These are phyloP conservation scores for Nephrotoma flavescens DNA, from an alignment of 2,888 invertebrate species.

Conservation along the genomic window DNA sequence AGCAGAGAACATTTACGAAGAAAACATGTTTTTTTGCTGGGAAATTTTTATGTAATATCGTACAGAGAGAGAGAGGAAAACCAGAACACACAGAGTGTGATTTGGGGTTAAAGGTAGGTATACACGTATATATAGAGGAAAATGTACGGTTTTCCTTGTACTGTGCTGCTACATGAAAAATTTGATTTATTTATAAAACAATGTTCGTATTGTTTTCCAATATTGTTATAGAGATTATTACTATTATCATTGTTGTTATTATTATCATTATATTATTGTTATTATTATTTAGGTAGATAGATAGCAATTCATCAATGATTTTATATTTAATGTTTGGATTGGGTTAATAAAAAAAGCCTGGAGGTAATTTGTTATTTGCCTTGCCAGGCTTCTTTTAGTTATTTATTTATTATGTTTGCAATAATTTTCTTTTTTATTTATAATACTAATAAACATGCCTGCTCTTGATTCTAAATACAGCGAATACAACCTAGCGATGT, in stretches of 20 bases:
- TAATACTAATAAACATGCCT: no score
- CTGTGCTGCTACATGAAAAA: background rate
- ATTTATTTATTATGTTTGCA: background rate
- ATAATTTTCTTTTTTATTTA: background rate
- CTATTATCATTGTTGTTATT: background rate
- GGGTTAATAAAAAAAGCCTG: background rate
- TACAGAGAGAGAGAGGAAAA: background rate
- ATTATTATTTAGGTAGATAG: background rate
- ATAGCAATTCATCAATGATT: background rate
- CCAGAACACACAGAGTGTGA: background rate
- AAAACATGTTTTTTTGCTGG: background rate
- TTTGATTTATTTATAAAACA: background rate
- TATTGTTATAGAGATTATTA: background rate
- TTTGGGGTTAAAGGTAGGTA: background rate
- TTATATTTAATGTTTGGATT: background rate
- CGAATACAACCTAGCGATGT: no score
- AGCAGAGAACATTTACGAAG: background rate
- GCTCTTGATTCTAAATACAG: no score
- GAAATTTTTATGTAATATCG: background rate
- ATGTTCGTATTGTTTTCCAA: background rate
- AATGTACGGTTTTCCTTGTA: background rate
- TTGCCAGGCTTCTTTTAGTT: background rate
- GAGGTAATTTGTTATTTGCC: background rate
- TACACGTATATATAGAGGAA: background rate
- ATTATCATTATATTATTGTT: background rate